Percentiles rank a stretch among this genome's conserved stretches.
These are phyloP conservation scores for Orbicella faveolata DNA, from an alignment of 64 coral and sea anemone species.

Conservation along the genomic window DNA sequence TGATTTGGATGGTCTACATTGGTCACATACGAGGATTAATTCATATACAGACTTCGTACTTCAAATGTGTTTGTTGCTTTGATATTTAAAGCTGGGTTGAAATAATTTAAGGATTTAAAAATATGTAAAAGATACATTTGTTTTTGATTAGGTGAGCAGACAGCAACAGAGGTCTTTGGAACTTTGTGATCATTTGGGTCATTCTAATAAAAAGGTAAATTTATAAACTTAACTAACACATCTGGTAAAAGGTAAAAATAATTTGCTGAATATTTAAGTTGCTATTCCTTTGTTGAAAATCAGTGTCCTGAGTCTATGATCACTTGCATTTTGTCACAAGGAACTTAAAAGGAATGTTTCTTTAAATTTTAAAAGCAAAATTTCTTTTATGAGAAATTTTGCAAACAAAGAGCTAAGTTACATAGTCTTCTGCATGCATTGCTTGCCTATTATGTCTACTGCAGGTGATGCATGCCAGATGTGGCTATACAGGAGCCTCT, in stretches of 20 bases:
- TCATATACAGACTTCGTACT: neutral
- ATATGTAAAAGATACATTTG: neutral
- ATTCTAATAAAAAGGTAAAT: slow-evolving; percentile 51
- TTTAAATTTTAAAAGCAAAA: no score
- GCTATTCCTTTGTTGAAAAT: no score
- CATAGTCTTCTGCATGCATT: no score
- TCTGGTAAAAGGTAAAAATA: no score
- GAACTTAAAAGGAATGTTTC: no score
- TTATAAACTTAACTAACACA: neutral
- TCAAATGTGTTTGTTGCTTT: neutral
- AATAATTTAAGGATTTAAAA: no score
- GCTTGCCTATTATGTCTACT: no score
- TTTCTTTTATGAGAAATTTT: no score
- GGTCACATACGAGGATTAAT: neutral
- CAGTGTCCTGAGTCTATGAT: no score
- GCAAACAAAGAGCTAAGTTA: no score
- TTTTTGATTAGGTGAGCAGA: slow-evolving; percentile 30
- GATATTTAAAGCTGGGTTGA: neutral
- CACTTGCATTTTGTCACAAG: no score
- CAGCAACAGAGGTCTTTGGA: slow-evolving; percentile 42
- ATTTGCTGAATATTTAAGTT: no score
- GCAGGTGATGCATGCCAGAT: slow-evolving; percentile 50
- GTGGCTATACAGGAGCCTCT: slow-evolving; percentile 11
- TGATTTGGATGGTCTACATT: neutral
- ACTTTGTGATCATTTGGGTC: slow-evolving; percentile 46